Evolutionary conservation across 2,113 vertebrate species (phyloP), one percentile per base, ranked within the genome.

Genomic region (Heteronetta atricapilla): DNA sequence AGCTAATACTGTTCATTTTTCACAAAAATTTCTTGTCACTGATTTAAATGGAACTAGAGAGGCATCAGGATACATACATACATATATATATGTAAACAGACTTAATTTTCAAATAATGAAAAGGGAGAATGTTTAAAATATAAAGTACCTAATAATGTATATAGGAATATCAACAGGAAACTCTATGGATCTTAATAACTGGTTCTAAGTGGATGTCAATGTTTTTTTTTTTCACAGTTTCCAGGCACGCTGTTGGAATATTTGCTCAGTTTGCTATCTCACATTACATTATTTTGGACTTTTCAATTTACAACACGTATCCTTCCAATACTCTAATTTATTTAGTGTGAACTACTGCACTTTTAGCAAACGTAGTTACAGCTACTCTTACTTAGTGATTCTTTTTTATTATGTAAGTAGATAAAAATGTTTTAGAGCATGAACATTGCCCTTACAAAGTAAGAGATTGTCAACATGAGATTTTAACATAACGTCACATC

Each of bases 281-380:
- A 52, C 63, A 38, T 50, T 20, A 34, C 72, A 50, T 87, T 81
- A 79, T 75, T 79, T 40, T 26, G 7, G 34, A 56, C 62, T 44
- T 86, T 55, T 59, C 59, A 63, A 59, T 78, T 74, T 86, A 28
- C 44, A 62, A 59, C 80, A 77, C 29, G 15, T 42, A 25, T 42
- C 63, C 66, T 80, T 75, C 89, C 94, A 96, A 94, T 94, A 59
- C 60, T 33, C 87, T 78, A 86, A 86, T 89, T 94, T 93, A 90
- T 96, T 96, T 94, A 89, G 74, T 3, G 78, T 48, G 69, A 97
- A 89, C 62, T 10, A 36, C 77, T 60, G 36, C 73, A 75, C 80
- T 92, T 95, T 89, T 90, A 93, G 80, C 83, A 93, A 86, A 86
- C 90, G 67, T 18, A 64, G 80, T 78, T 92, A 77, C 83, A 84